Percentiles rank a stretch among this genome's conserved stretches.
These are phyloP conservation scores for Aptenodytes patagonicus DNA, from an alignment of 2,113 vertebrate species.

Conservation along the genomic window DNA sequence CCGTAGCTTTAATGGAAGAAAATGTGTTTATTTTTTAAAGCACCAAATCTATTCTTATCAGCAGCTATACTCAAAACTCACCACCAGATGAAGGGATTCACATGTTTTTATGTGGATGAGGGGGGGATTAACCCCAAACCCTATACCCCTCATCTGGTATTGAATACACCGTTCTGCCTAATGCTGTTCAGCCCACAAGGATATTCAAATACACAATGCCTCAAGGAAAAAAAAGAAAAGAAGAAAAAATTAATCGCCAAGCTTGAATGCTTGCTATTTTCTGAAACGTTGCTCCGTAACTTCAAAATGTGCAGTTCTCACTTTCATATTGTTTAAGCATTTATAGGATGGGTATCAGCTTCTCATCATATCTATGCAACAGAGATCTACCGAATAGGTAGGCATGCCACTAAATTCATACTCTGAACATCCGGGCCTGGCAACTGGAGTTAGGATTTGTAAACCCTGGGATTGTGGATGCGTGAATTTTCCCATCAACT, in stretches of 20 bases:
- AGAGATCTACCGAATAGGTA: neutral
- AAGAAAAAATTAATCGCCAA: neutral
- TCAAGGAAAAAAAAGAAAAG: neutral
- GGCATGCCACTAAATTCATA: neutral
- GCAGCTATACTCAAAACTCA: neutral
- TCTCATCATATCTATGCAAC: neutral
- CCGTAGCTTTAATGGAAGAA: conserved; percentile 76
- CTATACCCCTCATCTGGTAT: rapidly evolving
- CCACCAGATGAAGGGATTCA: neutral
- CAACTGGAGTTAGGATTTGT: neutral
- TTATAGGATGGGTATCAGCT: neutral
- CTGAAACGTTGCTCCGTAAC: neutral
- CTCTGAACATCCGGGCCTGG: neutral
- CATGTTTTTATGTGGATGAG: neutral
- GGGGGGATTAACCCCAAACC: neutral
- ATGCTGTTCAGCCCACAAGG: neutral
- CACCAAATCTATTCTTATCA: neutral
- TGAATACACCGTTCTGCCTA: neutral
- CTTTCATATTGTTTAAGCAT: neutral
- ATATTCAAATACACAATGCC: neutral
- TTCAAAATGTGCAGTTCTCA: neutral
- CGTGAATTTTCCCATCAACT: neutral
- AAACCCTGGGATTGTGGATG: neutral
- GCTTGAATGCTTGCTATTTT: neutral
- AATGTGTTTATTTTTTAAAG: neutral